Evolutionary conservation across 1,140 invertebrate genomes (phyloP), one percentile per base, ranked within the genome.

Genomic region (Acromyrmex echinatior): DNA sequence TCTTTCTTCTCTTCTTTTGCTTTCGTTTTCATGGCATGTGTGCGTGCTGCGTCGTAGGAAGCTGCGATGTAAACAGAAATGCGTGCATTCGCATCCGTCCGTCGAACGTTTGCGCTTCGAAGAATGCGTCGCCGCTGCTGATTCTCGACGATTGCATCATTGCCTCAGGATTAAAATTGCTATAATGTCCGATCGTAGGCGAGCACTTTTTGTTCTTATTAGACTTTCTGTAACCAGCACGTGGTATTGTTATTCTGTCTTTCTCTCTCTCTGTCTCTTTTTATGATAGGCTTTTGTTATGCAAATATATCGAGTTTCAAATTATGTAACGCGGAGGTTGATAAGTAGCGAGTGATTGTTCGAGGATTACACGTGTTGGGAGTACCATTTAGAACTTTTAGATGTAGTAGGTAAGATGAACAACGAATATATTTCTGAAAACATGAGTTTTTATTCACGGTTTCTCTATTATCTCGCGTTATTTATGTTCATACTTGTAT

Each of bases 1-100:
- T 35, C 49, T 45, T 70, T 39, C 31, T 25, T 81, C 16, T 9
- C 1, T 28, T 25, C 62, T 60, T 81, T 81, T 81, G 21, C 68
- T 49, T 73, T 73, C 25, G 6, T 58, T 71, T 71, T 16, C 51
- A 3, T 16, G 51, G 3, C 18, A 31, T 65, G 66, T 63, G 66
- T 73, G 68, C 78, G 79, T 81, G 66, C 66, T 6, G 51, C 79
- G 21, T 56, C 78, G 49, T 58, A 81, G 78, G 51, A 81, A 73
- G 79, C 65, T 31, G 21, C 66, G 79, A 71, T 81, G 66, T 81
- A 81, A 81, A 81, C 79, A 81, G 66, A 81, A 81, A 71, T 60
- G 79, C 79, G 79, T 81, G 51, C 65, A 39, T 62, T 56, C 39
- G 73, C 71, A 31, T 79, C 39, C 60, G 35, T 77, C 21, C 65